Evolutionary conservation across 2,113 vertebrate species (phyloP).

Genomic region (Cyprichromis sp.): DNA sequence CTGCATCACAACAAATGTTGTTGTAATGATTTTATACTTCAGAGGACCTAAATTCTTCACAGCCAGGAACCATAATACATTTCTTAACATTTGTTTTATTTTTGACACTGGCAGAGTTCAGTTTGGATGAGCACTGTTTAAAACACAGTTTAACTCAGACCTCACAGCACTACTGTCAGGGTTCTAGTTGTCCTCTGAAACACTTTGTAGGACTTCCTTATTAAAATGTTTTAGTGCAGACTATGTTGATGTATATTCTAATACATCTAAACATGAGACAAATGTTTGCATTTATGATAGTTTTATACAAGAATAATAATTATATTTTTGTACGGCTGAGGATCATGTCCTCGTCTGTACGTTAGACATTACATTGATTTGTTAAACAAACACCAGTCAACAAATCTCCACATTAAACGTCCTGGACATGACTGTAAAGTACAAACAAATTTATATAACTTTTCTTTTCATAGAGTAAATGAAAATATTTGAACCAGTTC

Average conservation of each 20-base stretch:
- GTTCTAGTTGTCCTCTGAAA: accelerated
- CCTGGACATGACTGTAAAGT: accelerated
- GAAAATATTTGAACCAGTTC: accelerated
- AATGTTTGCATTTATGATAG: accelerated
- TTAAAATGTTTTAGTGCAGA: accelerated
- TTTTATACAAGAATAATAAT: background rate
- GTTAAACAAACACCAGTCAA: background rate
- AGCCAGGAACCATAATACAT: no score
- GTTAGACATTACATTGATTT: accelerated
- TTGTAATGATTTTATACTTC: no score
- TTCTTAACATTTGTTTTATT: no score
- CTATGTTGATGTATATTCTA: no score
- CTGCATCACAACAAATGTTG: no score
- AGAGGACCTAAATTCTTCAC: no score
- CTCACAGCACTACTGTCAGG: no score
- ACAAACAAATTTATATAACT: accelerated
- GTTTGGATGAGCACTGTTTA: no score
- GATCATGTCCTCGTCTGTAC: accelerated
- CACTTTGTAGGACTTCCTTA: no score
- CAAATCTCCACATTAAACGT: accelerated
- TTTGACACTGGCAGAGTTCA: no score
- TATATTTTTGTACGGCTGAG: accelerated
- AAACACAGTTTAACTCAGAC: accelerated
- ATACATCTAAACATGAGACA: accelerated
- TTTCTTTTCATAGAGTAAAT: accelerated